A percentile compares a stretch with the other conserved stretches of the same genome.
phyloP scores from a whole-genome alignment of 2,113 vertebrate genomes.

The Picathartes gymnocephalus region DNA sequence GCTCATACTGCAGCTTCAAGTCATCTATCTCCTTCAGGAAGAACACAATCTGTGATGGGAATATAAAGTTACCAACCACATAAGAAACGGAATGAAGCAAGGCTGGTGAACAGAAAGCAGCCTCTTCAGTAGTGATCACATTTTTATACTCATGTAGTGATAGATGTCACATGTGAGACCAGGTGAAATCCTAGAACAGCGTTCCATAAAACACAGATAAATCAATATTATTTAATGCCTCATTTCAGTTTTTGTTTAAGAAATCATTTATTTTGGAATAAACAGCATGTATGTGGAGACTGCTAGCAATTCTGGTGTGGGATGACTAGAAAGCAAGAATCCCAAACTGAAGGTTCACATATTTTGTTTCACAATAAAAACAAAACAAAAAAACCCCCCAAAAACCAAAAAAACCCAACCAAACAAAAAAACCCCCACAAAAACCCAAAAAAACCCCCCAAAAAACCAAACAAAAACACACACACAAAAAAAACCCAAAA shows the following conservation, averaged over 20 bases:
- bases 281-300: not conserved
- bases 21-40: conserved; percentile 80
- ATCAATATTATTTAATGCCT: not conserved
- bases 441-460: no score
- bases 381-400: not conserved
- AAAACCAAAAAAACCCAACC: no score
- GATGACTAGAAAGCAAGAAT: no score
- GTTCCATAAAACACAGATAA: not conserved
- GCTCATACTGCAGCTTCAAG: conserved; percentile 78
- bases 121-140: not conserved
- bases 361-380: not conserved
- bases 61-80: not conserved
- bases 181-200: not conserved
- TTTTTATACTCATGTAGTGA: not conserved
- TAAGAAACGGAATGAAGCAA: not conserved
- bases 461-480: no score
- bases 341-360: not conserved
- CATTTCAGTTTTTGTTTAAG: not conserved
- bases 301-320: no score
- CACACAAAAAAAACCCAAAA: no score
- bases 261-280: not conserved
- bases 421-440: no score
- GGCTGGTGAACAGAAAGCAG: not conserved
- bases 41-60: conserved; percentile 75
- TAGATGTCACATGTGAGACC: not conserved